Conservation (phyloP, 2,113 vertebrate species). For the Hipposideros armiger region DNA sequence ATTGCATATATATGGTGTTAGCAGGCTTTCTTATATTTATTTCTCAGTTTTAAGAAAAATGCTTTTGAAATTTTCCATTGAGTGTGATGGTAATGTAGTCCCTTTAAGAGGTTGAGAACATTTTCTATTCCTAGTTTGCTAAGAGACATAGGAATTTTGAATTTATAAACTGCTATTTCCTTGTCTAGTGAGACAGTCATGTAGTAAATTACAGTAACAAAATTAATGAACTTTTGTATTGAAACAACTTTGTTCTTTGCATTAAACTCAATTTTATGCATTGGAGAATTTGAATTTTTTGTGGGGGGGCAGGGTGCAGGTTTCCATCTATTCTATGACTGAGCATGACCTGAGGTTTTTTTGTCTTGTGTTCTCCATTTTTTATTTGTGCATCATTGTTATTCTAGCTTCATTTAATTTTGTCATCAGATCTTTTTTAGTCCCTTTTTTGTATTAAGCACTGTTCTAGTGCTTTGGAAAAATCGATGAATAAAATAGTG, state of each 20-base stretch:
- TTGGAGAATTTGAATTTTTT: neutral
- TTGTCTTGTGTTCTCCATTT: neutral
- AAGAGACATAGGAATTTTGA: neutral
- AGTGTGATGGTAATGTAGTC: neutral
- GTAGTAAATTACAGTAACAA: neutral
- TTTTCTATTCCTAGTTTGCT: neutral
- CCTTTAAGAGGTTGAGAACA: neutral
- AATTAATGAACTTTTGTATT: constrained; percentile 11
- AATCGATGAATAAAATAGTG: neutral
- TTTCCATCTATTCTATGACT: neutral
- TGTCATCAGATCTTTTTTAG: neutral
- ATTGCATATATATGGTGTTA: neutral
- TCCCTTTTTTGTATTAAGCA: neutral
- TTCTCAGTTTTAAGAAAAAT: constrained; percentile 33
- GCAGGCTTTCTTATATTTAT: neutral
- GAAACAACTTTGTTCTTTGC: neutral
- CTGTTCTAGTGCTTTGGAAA: neutral
- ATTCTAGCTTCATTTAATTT: neutral
- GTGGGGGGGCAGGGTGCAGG: no score
- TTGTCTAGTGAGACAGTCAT: neutral
- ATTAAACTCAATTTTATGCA: neutral
- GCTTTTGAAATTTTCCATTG: neutral
- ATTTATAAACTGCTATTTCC: neutral
- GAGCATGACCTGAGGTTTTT: neutral
- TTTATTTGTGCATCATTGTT: neutral